These are phyloP conservation scores for Trogon surrucura DNA, from an alignment of 2,113 vertebrate species.

Conservation along the genomic window DNA sequence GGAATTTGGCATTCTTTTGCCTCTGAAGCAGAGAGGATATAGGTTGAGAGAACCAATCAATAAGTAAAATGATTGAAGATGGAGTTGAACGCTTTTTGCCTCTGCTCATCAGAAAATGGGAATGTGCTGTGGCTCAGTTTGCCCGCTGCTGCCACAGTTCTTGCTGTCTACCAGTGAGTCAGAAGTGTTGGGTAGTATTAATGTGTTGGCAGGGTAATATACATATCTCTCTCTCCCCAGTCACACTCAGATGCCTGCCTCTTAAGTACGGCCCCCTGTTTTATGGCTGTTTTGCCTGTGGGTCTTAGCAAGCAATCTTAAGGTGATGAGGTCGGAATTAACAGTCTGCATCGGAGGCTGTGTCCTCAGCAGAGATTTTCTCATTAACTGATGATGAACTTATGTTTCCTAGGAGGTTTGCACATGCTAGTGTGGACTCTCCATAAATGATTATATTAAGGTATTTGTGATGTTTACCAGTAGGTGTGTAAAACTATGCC, in stretches of 20 bases:
- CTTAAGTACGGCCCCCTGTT: neutral
- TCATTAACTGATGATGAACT: neutral
- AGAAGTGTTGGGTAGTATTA: neutral
- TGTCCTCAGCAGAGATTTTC: neutral
- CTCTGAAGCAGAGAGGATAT: neutral
- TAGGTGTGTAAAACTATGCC: neutral
- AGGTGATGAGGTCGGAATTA: neutral
- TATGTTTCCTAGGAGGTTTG: neutral
- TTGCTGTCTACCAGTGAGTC: neutral
- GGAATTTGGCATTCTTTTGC: neutral
- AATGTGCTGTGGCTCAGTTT: neutral
- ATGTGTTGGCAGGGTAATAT: neutral
- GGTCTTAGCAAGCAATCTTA: neutral
- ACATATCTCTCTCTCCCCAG: neutral
- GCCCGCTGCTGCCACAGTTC: neutral
- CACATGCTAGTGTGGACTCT: neutral
- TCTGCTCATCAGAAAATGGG: neutral
- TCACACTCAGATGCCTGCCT: fast-evolving
- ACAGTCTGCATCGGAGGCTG: neutral
- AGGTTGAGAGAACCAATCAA: neutral
- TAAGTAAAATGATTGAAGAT: neutral
- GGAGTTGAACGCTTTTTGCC: neutral
- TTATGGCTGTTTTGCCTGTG: neutral
- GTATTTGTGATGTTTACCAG: neutral
- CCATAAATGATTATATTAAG: neutral